Conservation (phyloP, 2,888 invertebrate genomes). For the Lordiphosa fenestrarum region DNA sequence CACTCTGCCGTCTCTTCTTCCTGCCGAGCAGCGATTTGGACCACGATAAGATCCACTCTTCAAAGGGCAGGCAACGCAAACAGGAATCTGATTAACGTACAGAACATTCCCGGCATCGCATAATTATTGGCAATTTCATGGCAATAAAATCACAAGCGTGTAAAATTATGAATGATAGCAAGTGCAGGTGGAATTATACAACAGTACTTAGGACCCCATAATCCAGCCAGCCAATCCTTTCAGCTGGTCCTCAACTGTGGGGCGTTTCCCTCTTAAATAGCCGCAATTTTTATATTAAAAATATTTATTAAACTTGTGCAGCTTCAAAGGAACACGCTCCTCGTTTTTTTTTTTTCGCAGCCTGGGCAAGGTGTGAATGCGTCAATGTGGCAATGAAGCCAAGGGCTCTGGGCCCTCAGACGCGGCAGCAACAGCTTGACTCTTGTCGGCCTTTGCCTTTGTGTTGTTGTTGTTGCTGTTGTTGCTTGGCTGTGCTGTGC, state of each 20-base stretch:
- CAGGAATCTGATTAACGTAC: slow-evolving; percentile 35
- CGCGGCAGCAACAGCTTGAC: slow-evolving; percentile 19
- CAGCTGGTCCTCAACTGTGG: slow-evolving; percentile 16
- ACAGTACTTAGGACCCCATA: slow-evolving; percentile 35
- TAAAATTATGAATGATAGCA: slow-evolving; percentile 71
- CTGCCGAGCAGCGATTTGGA: slow-evolving; percentile 24
- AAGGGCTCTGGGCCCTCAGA: slow-evolving; percentile 32
- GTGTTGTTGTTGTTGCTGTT: slow-evolving; percentile 11
- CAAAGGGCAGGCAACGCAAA: slow-evolving; percentile 8
- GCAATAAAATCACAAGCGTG: slow-evolving; percentile 76
- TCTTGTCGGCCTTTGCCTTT: slow-evolving; percentile 22
- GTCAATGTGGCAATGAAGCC: slow-evolving; percentile 64
- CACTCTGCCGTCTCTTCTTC: slow-evolving; percentile 5
- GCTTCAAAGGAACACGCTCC: slow-evolving; percentile 1
- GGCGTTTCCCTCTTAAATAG: slow-evolving; percentile 63
- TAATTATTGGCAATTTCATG: slow-evolving; percentile 77
- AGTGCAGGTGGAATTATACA: slow-evolving; percentile 59
- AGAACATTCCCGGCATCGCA: slow-evolving; percentile 22
- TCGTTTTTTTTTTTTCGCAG: neutral
- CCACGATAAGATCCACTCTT: slow-evolving; percentile 32
- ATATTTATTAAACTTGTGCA: slow-evolving; percentile 29
- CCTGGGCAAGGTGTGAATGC: slow-evolving; percentile 67
- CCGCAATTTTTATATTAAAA: slow-evolving; percentile 62
- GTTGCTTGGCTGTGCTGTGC: slow-evolving; percentile 2
- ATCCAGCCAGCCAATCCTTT: neutral